These are phyloP conservation scores for Sitophilus oryzae DNA, from an alignment of 1,140 invertebrate genomes.

Conservation along the genomic window DNA sequence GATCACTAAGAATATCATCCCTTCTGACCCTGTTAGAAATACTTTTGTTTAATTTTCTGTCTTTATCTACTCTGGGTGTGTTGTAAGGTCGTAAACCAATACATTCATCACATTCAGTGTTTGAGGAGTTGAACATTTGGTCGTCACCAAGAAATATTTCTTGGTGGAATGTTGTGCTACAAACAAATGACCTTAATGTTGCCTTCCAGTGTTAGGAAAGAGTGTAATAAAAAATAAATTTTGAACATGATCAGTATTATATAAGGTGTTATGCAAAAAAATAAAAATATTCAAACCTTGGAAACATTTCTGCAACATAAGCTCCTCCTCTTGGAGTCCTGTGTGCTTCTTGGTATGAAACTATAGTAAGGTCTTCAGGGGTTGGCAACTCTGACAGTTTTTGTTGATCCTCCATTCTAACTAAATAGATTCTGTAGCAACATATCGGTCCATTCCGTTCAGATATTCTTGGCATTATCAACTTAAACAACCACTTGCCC, in stretches of 20 bases:
- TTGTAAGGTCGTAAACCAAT: slow-evolving; percentile 48
- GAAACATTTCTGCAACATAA: slow-evolving; percentile 77
- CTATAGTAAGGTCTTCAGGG: slow-evolving; percentile 60
- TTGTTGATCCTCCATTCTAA: slow-evolving; percentile 60
- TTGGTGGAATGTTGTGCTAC: slow-evolving; percentile 49
- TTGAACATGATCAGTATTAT: neutral
- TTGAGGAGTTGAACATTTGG: slow-evolving; percentile 45
- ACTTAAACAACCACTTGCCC: slow-evolving; percentile 62
- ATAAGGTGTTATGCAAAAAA: too few species aligned
- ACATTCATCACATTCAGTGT: slow-evolving; percentile 47
- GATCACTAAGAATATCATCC: slow-evolving; percentile 32
- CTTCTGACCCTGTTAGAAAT: slow-evolving; percentile 33
- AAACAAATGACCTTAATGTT: too few species aligned
- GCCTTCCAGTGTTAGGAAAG: neutral
- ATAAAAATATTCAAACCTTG: slow-evolving; percentile 47
- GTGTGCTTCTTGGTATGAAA: slow-evolving; percentile 69
- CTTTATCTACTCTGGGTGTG: slow-evolving; percentile 36
- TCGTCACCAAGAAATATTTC: slow-evolving; percentile 66
- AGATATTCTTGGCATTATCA: slow-evolving; percentile 66
- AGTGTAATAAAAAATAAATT: neutral
- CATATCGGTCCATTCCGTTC: slow-evolving; percentile 83
- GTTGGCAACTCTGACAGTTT: slow-evolving; percentile 59
- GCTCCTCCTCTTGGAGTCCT: slow-evolving; percentile 57
- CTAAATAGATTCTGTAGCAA: slow-evolving; percentile 74
- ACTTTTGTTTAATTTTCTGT: slow-evolving; percentile 11